These are phyloP conservation scores for Tetragonisca angustula DNA, from an alignment of 2,888 invertebrate species.

Conservation along the genomic window DNA sequence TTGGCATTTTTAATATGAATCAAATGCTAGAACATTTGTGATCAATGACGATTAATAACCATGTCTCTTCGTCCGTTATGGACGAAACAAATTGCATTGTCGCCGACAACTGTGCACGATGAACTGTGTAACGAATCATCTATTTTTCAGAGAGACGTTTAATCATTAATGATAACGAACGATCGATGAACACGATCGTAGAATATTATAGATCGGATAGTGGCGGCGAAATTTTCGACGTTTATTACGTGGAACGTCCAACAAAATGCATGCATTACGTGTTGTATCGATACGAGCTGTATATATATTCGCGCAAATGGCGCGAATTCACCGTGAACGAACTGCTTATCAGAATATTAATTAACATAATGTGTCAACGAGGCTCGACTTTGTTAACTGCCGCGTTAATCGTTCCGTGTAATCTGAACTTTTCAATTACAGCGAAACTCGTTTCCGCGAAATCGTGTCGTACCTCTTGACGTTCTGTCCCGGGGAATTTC, in stretches of 20 bases:
- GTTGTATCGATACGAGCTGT: not conserved
- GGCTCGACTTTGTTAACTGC: constrained; percentile 8
- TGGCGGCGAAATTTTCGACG: not conserved
- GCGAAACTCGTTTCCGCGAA: not conserved
- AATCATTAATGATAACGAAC: not conserved
- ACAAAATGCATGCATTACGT: not conserved
- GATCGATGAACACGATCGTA: not conserved
- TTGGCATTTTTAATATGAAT: not conserved
- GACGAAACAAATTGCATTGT: not conserved
- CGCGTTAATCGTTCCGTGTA: constrained; percentile 8
- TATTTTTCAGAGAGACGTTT: not conserved
- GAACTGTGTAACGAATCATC: not conserved
- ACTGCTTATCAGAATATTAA: constrained; percentile 30
- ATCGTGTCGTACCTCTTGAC: not conserved
- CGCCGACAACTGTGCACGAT: not conserved
- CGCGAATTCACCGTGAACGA: not conserved
- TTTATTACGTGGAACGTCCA: not conserved
- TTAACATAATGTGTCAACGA: constrained; percentile 18
- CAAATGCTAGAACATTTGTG: not conserved
- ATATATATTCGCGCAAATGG: not conserved
- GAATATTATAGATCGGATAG: not conserved
- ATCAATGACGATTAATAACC: not conserved
- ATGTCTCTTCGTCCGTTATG: accelerated
- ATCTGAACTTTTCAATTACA: constrained; percentile 20
- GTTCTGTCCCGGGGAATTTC: not conserved